Evolutionary conservation across 2,797 vertebrate genomes (phyloP).

Genomic region (Sparus aurata): DNA sequence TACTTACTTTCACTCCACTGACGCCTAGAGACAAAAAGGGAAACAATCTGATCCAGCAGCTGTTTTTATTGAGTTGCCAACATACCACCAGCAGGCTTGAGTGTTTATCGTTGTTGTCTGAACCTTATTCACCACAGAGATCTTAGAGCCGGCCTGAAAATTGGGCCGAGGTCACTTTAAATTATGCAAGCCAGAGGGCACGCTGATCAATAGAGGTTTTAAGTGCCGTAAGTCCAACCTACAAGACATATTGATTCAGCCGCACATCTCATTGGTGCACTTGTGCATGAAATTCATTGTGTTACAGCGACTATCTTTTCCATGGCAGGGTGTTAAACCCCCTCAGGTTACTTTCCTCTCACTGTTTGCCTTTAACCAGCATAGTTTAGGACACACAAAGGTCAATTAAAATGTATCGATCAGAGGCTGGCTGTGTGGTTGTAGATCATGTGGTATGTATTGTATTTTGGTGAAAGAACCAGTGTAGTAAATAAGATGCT

Average conservation of each 20-base stretch:
- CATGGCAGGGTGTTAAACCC: constrained; percentile 26
- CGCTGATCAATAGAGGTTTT: constrained; percentile 70
- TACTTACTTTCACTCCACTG: neutral
- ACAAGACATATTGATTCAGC: constrained; percentile 61
- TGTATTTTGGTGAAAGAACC: constrained; percentile 12
- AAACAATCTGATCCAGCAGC: neutral
- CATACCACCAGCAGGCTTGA: constrained; percentile 23
- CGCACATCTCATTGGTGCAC: constrained; percentile 56
- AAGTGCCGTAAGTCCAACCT: constrained; percentile 63
- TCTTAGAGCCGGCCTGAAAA: constrained; percentile 27
- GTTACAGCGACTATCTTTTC: constrained; percentile 43
- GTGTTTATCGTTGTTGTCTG: constrained; percentile 36
- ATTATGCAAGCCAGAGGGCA: constrained; percentile 63
- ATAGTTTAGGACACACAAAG: constrained; percentile 25
- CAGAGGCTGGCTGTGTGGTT: constrained; percentile 4
- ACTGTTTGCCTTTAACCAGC: constrained; percentile 31
- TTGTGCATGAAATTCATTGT: constrained; percentile 71
- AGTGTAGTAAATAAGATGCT: constrained; percentile 10
- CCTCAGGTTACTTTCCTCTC: constrained; percentile 24
- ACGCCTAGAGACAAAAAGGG: neutral
- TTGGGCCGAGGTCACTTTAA: constrained; percentile 44
- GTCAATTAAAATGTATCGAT: constrained; percentile 39
- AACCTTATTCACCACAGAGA: constrained; percentile 44
- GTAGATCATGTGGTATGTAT: constrained; percentile 5
- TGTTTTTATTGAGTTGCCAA: neutral